Evolutionary conservation across 2,888 invertebrate species (phyloP), one percentile per base, ranked within the genome.

Genomic region (Mesorhabditis belari): DNA sequence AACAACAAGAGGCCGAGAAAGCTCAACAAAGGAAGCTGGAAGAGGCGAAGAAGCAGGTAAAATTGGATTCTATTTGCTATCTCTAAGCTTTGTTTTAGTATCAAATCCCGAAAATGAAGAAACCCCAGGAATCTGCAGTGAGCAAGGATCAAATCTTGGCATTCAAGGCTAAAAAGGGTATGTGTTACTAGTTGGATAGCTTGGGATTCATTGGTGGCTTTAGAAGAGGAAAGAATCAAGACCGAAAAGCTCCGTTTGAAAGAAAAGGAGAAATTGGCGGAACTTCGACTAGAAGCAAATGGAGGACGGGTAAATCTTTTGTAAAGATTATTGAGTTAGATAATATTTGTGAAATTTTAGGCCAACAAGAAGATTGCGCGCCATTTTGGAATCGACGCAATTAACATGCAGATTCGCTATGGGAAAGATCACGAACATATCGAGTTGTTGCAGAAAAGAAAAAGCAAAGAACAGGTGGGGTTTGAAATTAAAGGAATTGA

Each of bases 311-410:
- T 70, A 21, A 17, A 50, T 53, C 27, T 29, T 58, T 27, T 17
- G n/a, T 12, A 3, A 25, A 3, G 17, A 19, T 35, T 35, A 9
- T 17, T 35, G 12, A n/a, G 44, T n/a, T 35, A 35, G n/a, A 35
- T n/a, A 9, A n/a, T n/a, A n/a, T 2, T 49, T 50, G 12, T 29
- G 12, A 55, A 5, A 5, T 21, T 63, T 66, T 23, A 70, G 68
- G 76, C 76, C n/a, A 76, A 68, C 56, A 76, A 75, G 60, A 76
- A 76, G 60, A 69, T 76, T 44, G 75, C 73, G 12, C 69, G 69
- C 55, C 75, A 75, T 24, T 76, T 76, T 49, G 76, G 76, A 28
- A 55, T 72, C 50, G 65, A 71, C 57, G 65, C 69, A 0, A 65
- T 76, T 19, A 67, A 73, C 19, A 53, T 76, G n/a, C 76, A 76